Evolutionary conservation across 2,888 invertebrate genomes (phyloP), one percentile per base, ranked within the genome.

Genomic region (Archaeoteleia sp.): DNA sequence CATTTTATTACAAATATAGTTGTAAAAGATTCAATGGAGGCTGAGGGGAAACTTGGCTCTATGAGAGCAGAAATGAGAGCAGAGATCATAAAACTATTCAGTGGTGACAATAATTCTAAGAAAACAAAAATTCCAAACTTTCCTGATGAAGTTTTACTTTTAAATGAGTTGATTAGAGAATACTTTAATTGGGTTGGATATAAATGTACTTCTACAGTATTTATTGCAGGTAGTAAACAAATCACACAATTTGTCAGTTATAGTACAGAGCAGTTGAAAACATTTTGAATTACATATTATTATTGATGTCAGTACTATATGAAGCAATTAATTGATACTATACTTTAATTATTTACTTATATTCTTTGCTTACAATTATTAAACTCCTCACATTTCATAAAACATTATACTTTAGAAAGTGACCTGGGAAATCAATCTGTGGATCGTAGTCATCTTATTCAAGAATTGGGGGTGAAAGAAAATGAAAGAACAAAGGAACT

Each of bases 151-250:
- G 73, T 84, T 15, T 30, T 88, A 27, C 82, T 92, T 0, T 85
- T 91, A 34, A 92, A 92, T 74, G 91, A 91, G 77, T 84, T 92
- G 0, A 87, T 92, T 2, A 84, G 89, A 58, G 92, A 92, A 78
- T 92, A 92, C 77, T 81, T 92, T 1, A 87, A 89, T 70, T 92
- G 92, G 92, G 91, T 91, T 73, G 92, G 91, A 0, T 92, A 91
- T 73, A 85, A 90, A 15, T 91, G 91, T 71, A 89, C 91, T 0
- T 86, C 88, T 0, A 87, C 87, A 0, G 88, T 90, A 17, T 85
- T 90, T 83, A 76, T 82, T 17, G 87, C 89, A 34, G 90, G 86
- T 86, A 71, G 53, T 12, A 32, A 49, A 30, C 35, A 29, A 35
- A 34, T 46, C 40, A 5, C 17, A 30, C 13, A 37, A 30, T 40